Evolutionary conservation across 1,140 invertebrate genomes (phyloP).

Genomic region (Aphelenchoides besseyi): DNA sequence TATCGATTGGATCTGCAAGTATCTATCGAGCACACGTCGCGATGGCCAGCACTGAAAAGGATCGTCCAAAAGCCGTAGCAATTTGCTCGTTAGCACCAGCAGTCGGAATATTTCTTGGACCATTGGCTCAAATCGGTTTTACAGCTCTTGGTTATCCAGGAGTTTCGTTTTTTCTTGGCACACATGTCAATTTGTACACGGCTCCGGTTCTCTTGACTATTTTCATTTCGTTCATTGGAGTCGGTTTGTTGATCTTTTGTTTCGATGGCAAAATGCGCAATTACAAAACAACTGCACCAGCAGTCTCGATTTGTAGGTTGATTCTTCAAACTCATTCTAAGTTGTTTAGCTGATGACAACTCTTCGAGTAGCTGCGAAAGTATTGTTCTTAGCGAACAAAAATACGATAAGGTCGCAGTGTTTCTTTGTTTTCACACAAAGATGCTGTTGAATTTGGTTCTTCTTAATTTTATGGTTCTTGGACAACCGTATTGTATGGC

Average conservation of each 20-base stretch:
- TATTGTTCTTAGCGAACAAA: conserved; percentile 11
- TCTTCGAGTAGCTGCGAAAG: conserved; percentile 10
- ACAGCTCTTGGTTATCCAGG: conserved; percentile 33
- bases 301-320: neutral
- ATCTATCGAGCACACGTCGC: conserved; percentile 43
- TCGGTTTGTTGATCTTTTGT: conserved; percentile 23
- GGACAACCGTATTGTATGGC: conserved; percentile 51
- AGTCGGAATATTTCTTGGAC: conserved; percentile 48
- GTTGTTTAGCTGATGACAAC: conserved; percentile 20
- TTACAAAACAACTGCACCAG: neutral
- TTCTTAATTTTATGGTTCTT: conserved; percentile 49
- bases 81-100: conserved; percentile 50
- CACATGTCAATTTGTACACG: conserved; percentile 38
- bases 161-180: conserved; percentile 15
- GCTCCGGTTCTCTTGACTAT: conserved; percentile 29
- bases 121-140: conserved; percentile 34
- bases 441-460: conserved; percentile 29
- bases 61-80: conserved; percentile 49
- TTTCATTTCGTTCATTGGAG: conserved; percentile 24
- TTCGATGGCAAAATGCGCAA: conserved; percentile 31
- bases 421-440: conserved; percentile 38
- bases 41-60: conserved; percentile 47
- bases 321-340: neutral
- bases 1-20: conserved; percentile 39
- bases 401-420: conserved; percentile 43